Percentiles rank a stretch among this genome's conserved stretches.
These are phyloP conservation scores for Calyptommatus sinebrachiatus DNA, from an alignment of 2,113 vertebrate species.

Conservation along the genomic window DNA sequence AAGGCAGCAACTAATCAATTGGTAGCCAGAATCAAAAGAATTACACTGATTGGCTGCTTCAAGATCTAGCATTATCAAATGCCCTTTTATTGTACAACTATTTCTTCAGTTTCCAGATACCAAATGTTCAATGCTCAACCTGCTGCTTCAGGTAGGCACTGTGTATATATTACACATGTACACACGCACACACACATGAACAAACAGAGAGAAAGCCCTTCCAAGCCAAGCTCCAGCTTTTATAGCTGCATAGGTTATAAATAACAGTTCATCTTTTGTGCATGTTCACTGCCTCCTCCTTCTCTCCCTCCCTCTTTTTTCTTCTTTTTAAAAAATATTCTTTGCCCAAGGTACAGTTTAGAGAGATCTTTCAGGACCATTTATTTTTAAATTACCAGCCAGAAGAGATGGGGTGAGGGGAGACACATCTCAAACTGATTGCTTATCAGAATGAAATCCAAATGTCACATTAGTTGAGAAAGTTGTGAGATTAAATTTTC, in stretches of 20 bases:
- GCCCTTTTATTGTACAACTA: not conserved
- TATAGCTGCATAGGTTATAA: conserved; percentile 56
- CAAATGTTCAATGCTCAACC: not conserved
- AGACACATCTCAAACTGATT: conserved; percentile 71
- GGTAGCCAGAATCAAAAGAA: not conserved
- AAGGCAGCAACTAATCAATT: not conserved
- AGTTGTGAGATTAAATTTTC: conserved; percentile 81
- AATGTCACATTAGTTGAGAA: conserved; percentile 80
- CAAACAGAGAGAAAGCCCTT: not conserved
- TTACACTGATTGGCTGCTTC: not conserved
- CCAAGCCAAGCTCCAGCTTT: conserved; percentile 35
- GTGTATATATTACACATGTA: conserved; percentile 12
- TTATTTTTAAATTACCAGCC: conserved; percentile 81
- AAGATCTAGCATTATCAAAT: not conserved
- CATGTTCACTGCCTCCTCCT: too few relatives aligned
- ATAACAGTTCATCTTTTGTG: conserved; percentile 55
- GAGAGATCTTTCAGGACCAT: conserved; percentile 81
- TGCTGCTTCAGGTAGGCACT: conserved; percentile 25
- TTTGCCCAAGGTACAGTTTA: conserved; percentile 79
- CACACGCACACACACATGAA: not conserved
- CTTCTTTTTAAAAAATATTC: conserved; percentile 61
- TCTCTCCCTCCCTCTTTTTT: conserved; percentile 25
- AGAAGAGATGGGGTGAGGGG: conserved; percentile 61
- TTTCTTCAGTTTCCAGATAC: not conserved
- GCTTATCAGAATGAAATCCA: conserved; percentile 80